Conservation (phyloP, 2,888 invertebrate species). For the Incurvaria masculella region DNA sequence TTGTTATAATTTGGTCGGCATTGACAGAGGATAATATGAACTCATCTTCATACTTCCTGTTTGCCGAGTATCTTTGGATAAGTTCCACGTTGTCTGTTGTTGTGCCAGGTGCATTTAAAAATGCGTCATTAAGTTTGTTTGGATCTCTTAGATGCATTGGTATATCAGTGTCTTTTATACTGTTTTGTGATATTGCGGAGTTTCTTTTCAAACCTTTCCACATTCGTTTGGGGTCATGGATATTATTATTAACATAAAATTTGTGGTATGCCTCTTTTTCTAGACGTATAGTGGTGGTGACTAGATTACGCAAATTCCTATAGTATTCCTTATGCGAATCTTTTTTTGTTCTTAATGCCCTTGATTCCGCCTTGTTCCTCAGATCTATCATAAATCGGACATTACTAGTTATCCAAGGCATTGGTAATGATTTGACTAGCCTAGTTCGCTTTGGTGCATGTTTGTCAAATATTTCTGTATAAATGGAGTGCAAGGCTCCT, state of each 20-base stretch:
- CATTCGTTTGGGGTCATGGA: background rate
- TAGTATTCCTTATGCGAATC: background rate
- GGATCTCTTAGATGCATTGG: background rate
- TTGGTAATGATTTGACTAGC: background rate
- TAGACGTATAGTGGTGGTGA: background rate
- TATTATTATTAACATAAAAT: background rate
- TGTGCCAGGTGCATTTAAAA: background rate
- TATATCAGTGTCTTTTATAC: background rate
- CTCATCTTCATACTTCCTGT: background rate
- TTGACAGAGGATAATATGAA: background rate
- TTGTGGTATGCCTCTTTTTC: constrained; percentile 1
- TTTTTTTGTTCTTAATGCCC: background rate
- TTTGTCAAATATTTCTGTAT: background rate
- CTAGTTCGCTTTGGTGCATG: background rate
- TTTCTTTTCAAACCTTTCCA: background rate
- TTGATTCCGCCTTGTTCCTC: background rate
- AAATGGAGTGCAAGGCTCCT: background rate
- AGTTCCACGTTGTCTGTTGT: background rate
- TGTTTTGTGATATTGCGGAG: background rate
- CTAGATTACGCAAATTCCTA: background rate
- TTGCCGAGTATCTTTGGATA: background rate
- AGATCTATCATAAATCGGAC: background rate
- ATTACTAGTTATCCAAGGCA: constrained; percentile 1
- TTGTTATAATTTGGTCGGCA: background rate
- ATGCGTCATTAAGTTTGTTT: background rate